phyloP scores from a whole-genome alignment of 2,113 vertebrate species.

The Microtus pennsylvanicus region DNA sequence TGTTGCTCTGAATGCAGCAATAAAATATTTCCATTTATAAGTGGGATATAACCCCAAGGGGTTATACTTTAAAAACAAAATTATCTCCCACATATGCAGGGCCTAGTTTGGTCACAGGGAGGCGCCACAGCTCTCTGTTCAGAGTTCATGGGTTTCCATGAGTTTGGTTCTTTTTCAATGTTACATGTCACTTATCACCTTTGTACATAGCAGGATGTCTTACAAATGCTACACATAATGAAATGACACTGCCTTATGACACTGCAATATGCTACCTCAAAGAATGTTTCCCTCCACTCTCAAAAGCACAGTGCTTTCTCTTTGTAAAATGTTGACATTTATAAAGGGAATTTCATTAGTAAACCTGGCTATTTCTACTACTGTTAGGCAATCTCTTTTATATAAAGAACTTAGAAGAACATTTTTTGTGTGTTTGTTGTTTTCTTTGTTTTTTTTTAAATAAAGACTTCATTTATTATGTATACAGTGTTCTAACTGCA shows the following conservation, averaged over 20 bases:
- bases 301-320: not conserved
- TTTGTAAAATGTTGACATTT: not conserved
- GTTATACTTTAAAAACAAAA: conserved; percentile 8
- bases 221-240: not conserved
- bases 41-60: not conserved
- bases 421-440: no score
- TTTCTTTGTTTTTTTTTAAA: no score
- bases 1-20: conserved; percentile 33
- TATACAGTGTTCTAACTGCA: no score
- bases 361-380: not conserved
- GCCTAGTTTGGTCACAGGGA: no score
- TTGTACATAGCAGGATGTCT: not conserved
- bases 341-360: not conserved
- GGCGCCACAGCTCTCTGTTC: no score
- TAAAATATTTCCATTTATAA: not conserved
- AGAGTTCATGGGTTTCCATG: no score
- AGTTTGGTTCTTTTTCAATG: not conserved
- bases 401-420: no score
- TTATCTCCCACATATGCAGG: not conserved
- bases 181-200: not conserved
- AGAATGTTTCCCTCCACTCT: not conserved
- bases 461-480: no score
- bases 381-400: no score
- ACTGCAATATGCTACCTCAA: not conserved
- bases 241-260: not conserved